These are phyloP conservation scores for Drosophila repletoides DNA, from an alignment of 1,140 invertebrate species.

Conservation along the genomic window DNA sequence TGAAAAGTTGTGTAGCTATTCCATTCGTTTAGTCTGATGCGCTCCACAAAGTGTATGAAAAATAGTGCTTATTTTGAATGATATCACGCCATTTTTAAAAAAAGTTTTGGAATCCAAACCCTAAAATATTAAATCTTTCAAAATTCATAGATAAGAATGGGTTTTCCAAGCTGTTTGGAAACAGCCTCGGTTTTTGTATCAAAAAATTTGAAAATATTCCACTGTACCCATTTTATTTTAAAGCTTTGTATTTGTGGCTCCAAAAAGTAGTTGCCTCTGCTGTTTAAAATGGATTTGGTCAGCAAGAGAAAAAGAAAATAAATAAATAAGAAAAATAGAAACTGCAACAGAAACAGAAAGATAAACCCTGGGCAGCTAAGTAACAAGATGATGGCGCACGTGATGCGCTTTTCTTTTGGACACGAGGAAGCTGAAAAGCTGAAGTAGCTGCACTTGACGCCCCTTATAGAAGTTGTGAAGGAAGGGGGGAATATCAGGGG, in stretches of 20 bases:
- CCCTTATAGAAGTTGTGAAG: neutral
- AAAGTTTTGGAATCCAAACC: too few relatives aligned
- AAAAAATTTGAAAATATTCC: neutral
- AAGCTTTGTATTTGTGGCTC: slow-evolving; percentile 8
- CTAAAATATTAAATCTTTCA: too few relatives aligned
- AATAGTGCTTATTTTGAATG: too few relatives aligned
- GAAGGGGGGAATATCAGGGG: neutral
- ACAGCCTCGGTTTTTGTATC: too few relatives aligned
- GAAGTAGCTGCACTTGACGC: slow-evolving; percentile 20
- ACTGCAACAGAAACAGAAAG: slow-evolving; percentile 25
- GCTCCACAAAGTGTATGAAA: too few relatives aligned
- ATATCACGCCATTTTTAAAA: too few relatives aligned
- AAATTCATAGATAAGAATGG: too few relatives aligned
- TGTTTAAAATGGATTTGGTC: slow-evolving; percentile 53
- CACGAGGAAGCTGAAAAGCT: neutral
- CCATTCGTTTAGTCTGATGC: too few relatives aligned
- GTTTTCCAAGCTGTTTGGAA: neutral
- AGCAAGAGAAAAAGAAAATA: neutral
- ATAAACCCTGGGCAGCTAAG: slow-evolving; percentile 39
- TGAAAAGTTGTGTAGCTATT: too few relatives aligned
- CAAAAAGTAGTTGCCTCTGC: slow-evolving; percentile 15
- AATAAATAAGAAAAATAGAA: neutral
- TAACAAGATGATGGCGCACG: slow-evolving; percentile 45
- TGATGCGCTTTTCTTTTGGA: slow-evolving; percentile 38
- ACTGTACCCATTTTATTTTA: slow-evolving; percentile 6